Evolutionary conservation across 2,113 vertebrate genomes (phyloP).

Genomic region (Macquaria australasica): DNA sequence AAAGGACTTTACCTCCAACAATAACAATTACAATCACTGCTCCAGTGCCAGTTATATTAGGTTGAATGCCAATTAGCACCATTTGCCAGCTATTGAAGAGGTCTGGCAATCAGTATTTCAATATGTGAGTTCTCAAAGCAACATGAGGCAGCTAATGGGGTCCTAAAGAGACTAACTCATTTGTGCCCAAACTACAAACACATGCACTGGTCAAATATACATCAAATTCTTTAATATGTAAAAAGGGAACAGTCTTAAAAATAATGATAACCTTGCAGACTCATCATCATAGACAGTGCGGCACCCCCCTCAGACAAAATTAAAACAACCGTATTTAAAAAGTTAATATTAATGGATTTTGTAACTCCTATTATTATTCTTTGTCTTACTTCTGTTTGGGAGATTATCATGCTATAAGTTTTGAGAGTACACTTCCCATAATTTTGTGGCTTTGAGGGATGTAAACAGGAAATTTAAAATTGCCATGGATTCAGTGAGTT

Average conservation of each 20-base stretch:
- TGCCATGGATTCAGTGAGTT: neutral
- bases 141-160: constrained; percentile 8
- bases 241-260: neutral
- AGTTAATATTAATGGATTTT: no score
- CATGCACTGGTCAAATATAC: neutral
- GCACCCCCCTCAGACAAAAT: neutral
- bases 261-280: neutral
- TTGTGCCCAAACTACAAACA: neutral
- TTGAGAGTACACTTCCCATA: no score
- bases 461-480: constrained; percentile 1
- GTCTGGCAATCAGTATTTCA: constrained; percentile 48
- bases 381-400: no score
- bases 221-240: neutral
- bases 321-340: no score
- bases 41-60: constrained; percentile 34
- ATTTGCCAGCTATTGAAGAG: constrained; percentile 44
- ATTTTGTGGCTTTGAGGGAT: neutral
- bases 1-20: constrained; percentile 13
- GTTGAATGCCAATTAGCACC: constrained; percentile 43
- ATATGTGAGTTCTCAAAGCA: constrained; percentile 29
- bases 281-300: neutral
- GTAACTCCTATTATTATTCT: no score
- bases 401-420: no score
- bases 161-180: neutral
- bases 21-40: constrained; percentile 48